Evolutionary conservation across 1,140 invertebrate genomes (phyloP).

Genomic region (Panagrolaimus sp.): DNA sequence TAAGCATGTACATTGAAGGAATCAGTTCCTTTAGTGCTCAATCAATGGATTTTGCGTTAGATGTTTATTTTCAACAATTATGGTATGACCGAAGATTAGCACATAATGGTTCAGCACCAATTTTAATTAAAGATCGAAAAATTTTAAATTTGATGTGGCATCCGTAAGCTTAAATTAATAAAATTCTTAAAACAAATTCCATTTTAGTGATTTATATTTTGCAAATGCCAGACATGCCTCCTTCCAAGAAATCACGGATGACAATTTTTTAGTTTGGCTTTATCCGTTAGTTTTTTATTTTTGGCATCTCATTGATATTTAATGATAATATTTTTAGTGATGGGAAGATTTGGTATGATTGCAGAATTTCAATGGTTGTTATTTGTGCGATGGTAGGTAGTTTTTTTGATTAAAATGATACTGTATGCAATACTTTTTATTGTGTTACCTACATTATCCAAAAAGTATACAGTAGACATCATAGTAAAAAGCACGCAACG

Average conservation of each 20-base stretch:
- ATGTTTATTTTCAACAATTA: constrained; percentile 58
- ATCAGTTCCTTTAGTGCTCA: constrained; percentile 56
- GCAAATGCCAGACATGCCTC: constrained; percentile 47
- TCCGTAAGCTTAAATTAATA: constrained; percentile 42
- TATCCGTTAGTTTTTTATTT: constrained; percentile 37
- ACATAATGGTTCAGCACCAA: constrained; percentile 52
- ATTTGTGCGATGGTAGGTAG: constrained; percentile 13
- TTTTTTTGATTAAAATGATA: too few relatives aligned
- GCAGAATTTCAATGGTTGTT: constrained; percentile 31
- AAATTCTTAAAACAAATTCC: neutral
- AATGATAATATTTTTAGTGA: constrained; percentile 15
- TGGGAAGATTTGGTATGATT: constrained; percentile 56
- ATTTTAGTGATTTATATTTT: constrained; percentile 40
- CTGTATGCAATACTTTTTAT: too few relatives aligned
- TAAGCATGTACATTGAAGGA: constrained; percentile 59
- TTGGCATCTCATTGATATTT: too few relatives aligned
- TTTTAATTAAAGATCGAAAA: constrained; percentile 51
- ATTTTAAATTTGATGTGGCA: constrained; percentile 56
- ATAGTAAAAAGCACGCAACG: too few relatives aligned
- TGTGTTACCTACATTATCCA: too few relatives aligned
- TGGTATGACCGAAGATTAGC: constrained; percentile 49
- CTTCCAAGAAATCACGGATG: constrained; percentile 56
- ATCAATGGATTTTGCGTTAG: constrained; percentile 59
- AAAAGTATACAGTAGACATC: too few relatives aligned
- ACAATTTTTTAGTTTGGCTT: constrained; percentile 58